These are phyloP conservation scores for Nycticryphes semicollaris DNA, from an alignment of 2,113 vertebrate species.

Conservation along the genomic window DNA sequence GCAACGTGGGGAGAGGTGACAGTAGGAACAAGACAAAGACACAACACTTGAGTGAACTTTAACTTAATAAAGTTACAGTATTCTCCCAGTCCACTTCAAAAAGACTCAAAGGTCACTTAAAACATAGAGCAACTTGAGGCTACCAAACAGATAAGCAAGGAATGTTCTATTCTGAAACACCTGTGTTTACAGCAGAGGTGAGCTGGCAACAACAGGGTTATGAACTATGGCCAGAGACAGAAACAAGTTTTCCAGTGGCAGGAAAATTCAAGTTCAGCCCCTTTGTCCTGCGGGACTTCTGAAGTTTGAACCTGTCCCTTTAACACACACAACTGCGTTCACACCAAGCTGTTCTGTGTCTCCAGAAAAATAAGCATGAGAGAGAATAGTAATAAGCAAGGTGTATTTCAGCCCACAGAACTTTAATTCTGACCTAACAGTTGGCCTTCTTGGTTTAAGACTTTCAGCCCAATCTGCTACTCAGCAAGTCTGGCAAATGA, in stretches of 20 bases:
- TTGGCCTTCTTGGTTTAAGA: not conserved
- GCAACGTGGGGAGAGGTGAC: fast-evolving
- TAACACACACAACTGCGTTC: not conserved
- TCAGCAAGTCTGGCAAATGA: not conserved
- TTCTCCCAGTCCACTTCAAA: not conserved
- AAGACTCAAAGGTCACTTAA: not conserved
- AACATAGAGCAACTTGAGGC: not conserved
- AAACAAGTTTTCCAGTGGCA: not conserved
- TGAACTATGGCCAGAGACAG: not conserved
- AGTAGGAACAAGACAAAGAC: not conserved
- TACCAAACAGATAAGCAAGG: not conserved
- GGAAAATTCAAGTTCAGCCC: not conserved
- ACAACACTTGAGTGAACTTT: not conserved
- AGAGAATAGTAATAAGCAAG: not conserved
- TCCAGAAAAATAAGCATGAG: not conserved
- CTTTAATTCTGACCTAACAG: not conserved
- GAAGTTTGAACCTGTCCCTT: not conserved
- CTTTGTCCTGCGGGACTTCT: not conserved
- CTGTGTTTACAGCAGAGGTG: not conserved
- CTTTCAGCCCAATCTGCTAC: not conserved
- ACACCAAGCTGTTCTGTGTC: not conserved
- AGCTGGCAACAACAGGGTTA: not conserved
- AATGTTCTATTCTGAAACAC: not conserved
- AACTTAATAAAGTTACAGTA: not conserved
- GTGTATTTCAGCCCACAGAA: not conserved